A percentile compares a stretch with the other conserved stretches of the same genome.
phyloP scores from a whole-genome alignment of 2,888 invertebrate genomes.

The Cenopis cana region DNA sequence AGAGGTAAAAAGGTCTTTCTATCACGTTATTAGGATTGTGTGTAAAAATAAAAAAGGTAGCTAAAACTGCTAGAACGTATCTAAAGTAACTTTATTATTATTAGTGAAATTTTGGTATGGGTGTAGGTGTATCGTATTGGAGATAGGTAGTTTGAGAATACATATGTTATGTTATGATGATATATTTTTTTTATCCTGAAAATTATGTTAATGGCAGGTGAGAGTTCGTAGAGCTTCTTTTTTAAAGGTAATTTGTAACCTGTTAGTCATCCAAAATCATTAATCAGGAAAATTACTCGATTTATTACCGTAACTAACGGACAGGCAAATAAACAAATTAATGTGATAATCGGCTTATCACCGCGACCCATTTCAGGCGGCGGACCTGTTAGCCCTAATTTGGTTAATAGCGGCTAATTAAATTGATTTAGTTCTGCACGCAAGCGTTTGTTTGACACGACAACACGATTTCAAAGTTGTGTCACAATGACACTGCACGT shows the following conservation, averaged over 20 bases:
- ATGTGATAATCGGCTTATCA: constrained; percentile 54
- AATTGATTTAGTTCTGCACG: constrained; percentile 44
- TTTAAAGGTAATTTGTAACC: not conserved
- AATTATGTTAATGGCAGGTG: no score
- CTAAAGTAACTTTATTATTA: no score
- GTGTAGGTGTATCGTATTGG: no score
- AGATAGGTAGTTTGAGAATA: no score
- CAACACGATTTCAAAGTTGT: constrained; percentile 17
- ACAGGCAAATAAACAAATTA: constrained; percentile 38
- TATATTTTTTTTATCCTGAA: no score
- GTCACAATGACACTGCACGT: not conserved
- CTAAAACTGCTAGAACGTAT: not conserved
- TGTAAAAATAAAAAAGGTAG: not conserved
- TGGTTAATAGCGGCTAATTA: constrained; percentile 47
- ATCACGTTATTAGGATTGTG: no score
- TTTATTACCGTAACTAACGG: constrained; percentile 28
- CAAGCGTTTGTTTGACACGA: constrained; percentile 40
- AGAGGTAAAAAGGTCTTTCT: no score
- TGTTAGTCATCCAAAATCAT: constrained; percentile 4
- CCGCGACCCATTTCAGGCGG: constrained; percentile 56
- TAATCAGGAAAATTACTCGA: constrained; percentile 26
- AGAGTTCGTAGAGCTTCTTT: no score
- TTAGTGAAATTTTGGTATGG: no score
- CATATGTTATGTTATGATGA: no score
- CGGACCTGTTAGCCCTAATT: constrained; percentile 55